Percentiles rank a stretch among this genome's conserved stretches.
phyloP scores from a whole-genome alignment of 2,113 vertebrate species.

The Rhinolophus ferrumequinum region DNA sequence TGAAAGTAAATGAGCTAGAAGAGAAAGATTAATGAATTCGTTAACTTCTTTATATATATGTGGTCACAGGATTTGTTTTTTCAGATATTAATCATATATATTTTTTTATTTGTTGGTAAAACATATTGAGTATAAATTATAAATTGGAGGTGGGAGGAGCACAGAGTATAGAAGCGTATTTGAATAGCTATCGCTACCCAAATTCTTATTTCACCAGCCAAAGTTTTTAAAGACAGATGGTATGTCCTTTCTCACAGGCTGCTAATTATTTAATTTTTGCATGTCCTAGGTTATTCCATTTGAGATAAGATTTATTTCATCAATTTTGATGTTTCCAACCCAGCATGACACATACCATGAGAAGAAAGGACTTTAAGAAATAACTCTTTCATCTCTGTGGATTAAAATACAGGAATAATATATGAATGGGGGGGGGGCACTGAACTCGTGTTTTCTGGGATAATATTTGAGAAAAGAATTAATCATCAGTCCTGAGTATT shows the following conservation, averaged over 20 bases:
- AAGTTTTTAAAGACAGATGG: not conserved
- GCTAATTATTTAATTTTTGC: not conserved
- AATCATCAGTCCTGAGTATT: not conserved
- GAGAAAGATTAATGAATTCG: not conserved
- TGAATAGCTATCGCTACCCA: not conserved
- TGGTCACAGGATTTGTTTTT: not conserved
- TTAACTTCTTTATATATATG: not conserved
- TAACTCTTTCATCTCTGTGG: not conserved
- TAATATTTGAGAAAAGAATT: constrained; percentile 40
- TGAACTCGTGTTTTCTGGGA: not conserved
- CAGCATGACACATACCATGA: not conserved
- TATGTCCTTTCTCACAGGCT: not conserved
- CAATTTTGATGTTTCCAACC: not conserved
- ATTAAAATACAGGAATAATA: not conserved
- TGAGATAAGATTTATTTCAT: constrained; percentile 6
- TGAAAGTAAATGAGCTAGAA: not conserved
- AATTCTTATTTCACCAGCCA: not conserved
- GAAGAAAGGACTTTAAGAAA: not conserved
- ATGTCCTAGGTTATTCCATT: not conserved
- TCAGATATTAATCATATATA: not conserved
- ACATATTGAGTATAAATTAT: not conserved
- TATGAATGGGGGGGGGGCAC: fast-evolving
- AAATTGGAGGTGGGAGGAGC: not conserved
- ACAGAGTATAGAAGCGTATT: not conserved
- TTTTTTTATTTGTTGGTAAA: not conserved